phyloP scores from a whole-genome alignment of 37 sponge, comb jelly and placozoan species.

The Dysidea cf. avara region DNA sequence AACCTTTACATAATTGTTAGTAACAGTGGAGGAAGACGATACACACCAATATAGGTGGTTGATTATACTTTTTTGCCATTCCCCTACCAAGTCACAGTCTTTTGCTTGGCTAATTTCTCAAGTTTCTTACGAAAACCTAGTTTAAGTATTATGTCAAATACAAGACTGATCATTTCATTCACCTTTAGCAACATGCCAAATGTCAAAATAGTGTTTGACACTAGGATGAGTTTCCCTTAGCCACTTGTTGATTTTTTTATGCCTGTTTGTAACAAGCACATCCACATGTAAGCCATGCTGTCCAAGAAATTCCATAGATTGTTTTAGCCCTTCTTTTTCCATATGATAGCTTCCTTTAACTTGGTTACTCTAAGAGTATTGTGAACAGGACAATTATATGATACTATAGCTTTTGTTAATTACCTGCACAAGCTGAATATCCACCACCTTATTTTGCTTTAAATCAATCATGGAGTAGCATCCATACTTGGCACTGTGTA shows the following conservation, averaged over 20 bases:
- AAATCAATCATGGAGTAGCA: slow-evolving; percentile 52
- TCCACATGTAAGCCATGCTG: neutral
- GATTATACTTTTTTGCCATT: slow-evolving; percentile 27
- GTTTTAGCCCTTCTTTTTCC: slow-evolving; percentile 10
- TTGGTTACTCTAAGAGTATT: slow-evolving; percentile 21
- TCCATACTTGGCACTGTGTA: slow-evolving; percentile 64
- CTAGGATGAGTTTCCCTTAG: slow-evolving; percentile 14
- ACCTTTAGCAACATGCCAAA: slow-evolving; percentile 72
- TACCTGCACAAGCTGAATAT: slow-evolving; percentile 61
- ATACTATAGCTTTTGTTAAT: neutral
- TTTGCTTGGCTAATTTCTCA: slow-evolving; percentile 4
- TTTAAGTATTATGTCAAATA: neutral
- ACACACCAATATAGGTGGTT: slow-evolving; percentile 65
- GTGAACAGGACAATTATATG: neutral
- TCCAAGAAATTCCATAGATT: neutral
- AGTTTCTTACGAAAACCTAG: slow-evolving; percentile 5
- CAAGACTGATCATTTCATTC: neutral
- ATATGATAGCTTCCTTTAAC: slow-evolving; percentile 16
- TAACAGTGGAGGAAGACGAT: slow-evolving; percentile 35
- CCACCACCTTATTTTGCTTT: slow-evolving; percentile 20
- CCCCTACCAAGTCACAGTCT: slow-evolving; percentile 37
- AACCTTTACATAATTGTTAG: slow-evolving; percentile 19
- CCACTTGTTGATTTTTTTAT: slow-evolving; percentile 27
- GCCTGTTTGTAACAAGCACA: slow-evolving; percentile 1
- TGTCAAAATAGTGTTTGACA: slow-evolving; percentile 48